Percentiles rank a stretch among this genome's conserved stretches.
Evolutionary conservation across 2,113 vertebrate genomes (phyloP).

Genomic region (Nanorana parkeri): DNA sequence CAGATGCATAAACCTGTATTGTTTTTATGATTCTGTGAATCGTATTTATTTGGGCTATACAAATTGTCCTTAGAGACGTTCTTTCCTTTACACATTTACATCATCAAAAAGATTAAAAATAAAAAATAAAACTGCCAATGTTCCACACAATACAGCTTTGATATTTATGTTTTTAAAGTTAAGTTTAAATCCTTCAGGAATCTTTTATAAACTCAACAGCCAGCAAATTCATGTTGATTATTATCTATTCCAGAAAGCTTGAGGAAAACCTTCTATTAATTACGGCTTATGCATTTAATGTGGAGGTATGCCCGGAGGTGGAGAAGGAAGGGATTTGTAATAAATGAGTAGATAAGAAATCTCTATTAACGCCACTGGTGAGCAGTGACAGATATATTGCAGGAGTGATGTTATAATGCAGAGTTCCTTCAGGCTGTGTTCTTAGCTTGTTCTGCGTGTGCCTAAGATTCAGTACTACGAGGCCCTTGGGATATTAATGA

Average conservation of each 20-base stretch:
- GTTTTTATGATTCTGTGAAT: no score
- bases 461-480: slow-evolving; percentile 74
- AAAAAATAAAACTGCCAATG: background rate
- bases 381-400: slow-evolving; percentile 80
- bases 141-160: background rate
- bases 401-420: slow-evolving; percentile 80
- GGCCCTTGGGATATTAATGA: slow-evolving; percentile 91
- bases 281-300: slow-evolving; percentile 72
- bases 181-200: slow-evolving; percentile 59
- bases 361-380: slow-evolving; percentile 81
- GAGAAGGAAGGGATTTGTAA: slow-evolving; percentile 73
- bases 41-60: no score
- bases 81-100: no score
- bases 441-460: slow-evolving; percentile 73
- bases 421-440: slow-evolving; percentile 78
- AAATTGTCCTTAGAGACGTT: no score
- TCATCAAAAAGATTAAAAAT: background rate
- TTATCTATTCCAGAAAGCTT: slow-evolving; percentile 77
- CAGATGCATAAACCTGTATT: no score
- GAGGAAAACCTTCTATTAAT: slow-evolving; percentile 79
- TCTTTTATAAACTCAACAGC: slow-evolving; percentile 68
- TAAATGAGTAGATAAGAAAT: slow-evolving; percentile 87
- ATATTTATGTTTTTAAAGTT: slow-evolving; percentile 32
- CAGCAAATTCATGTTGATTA: slow-evolving; percentile 77
- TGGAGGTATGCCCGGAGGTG: slow-evolving; percentile 79